These are phyloP conservation scores for Hippoglossus stenolepis DNA, from an alignment of 2,113 vertebrate species.

Conservation along the genomic window DNA sequence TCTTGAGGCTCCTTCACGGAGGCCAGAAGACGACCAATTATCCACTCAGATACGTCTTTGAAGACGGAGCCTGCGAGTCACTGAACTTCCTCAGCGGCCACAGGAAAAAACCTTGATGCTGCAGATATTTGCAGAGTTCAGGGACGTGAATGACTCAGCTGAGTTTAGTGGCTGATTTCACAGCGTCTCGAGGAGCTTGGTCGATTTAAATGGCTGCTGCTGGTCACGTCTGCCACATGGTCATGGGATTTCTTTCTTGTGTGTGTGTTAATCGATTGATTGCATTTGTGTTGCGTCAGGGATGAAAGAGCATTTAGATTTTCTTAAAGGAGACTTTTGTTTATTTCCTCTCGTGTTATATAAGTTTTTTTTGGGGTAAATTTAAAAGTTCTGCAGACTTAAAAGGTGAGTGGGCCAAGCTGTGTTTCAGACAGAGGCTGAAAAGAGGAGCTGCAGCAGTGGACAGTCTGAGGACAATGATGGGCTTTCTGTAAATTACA, in stretches of 20 bases:
- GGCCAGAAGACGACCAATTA: constrained; percentile 60
- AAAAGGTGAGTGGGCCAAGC: too few relatives aligned
- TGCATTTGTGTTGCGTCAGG: background rate
- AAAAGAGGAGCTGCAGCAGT: too few relatives aligned
- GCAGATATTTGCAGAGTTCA: constrained; percentile 1
- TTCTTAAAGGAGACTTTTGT: too few relatives aligned
- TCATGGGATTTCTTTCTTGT: background rate
- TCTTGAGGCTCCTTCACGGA: constrained; percentile 9
- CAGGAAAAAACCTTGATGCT: constrained; percentile 32
- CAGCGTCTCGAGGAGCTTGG: too few relatives aligned
- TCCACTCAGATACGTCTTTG: constrained; percentile 34
- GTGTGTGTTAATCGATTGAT: background rate
- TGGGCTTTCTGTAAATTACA: too few relatives aligned
- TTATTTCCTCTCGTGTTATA: background rate
- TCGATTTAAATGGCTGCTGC: background rate
- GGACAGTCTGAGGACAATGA: too few relatives aligned
- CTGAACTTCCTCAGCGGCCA: constrained; percentile 8
- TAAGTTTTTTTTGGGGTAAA: background rate
- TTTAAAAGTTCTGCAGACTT: too few relatives aligned
- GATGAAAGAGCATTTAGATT: background rate
- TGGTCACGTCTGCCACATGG: background rate
- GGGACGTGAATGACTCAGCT: too few relatives aligned
- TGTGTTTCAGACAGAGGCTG: too few relatives aligned
- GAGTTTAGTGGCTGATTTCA: too few relatives aligned
- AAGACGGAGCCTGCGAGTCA: constrained; percentile 9